Conservation (phyloP, 2,888 invertebrate species). For the Atethmia centrago region DNA sequence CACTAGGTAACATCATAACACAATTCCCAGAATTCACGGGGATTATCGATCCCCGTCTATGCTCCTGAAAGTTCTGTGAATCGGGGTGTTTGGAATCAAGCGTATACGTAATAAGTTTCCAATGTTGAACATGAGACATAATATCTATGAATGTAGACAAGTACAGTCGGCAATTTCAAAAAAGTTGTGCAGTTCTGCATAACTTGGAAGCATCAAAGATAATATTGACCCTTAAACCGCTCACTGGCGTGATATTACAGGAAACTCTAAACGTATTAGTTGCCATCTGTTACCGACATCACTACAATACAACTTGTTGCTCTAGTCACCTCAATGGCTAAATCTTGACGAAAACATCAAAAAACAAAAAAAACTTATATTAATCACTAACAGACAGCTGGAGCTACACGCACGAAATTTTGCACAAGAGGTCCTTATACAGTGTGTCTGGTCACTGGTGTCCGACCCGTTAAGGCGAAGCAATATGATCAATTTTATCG, state of each 20-base stretch:
- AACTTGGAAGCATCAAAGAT: background rate
- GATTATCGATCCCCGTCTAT: slow-evolving; percentile 17
- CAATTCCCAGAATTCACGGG: slow-evolving; percentile 31
- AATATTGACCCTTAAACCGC: background rate
- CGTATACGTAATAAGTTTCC: slow-evolving; percentile 10
- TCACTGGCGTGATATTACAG: background rate
- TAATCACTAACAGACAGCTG: too few species aligned
- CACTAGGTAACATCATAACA: background rate
- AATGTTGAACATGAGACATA: slow-evolving; percentile 7
- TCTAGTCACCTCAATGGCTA: background rate
- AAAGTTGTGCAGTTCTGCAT: background rate
- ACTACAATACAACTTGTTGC: too few species aligned
- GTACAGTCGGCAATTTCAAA: background rate
- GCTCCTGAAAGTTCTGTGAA: slow-evolving; percentile 29
- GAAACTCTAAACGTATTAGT: too few species aligned
- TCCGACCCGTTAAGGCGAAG: too few species aligned
- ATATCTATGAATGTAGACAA: background rate
- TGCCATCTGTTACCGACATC: background rate
- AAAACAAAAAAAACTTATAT: too few species aligned
- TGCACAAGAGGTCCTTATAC: too few species aligned
- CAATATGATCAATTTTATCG: too few species aligned
- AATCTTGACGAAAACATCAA: too few species aligned
- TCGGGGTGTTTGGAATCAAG: slow-evolving; percentile 17
- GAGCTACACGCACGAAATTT: too few species aligned
- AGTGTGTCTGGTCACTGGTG: too few species aligned